Percentiles rank a stretch among this genome's conserved stretches.
Evolutionary conservation across 2,113 vertebrate genomes (phyloP).

Genomic region (Catharus fuscescens): DNA sequence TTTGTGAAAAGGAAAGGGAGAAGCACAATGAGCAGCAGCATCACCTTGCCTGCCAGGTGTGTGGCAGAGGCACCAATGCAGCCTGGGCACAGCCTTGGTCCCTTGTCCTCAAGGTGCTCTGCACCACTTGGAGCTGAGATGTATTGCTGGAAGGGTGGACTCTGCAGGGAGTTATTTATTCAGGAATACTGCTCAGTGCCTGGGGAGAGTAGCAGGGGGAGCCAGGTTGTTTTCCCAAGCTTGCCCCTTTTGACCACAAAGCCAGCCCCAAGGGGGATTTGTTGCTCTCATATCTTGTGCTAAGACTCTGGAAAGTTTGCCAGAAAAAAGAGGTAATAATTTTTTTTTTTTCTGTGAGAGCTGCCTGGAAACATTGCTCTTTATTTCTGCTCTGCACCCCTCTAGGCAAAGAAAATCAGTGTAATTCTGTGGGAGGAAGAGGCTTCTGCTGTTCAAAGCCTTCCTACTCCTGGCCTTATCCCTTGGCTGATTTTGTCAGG

Average conservation of each 20-base stretch:
- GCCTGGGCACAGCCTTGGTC: rapidly evolving
- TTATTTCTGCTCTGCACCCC: background rate
- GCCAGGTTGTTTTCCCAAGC: background rate
- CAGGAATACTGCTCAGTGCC: background rate
- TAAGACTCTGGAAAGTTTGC: background rate
- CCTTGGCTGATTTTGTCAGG: background rate
- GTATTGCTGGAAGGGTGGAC: background rate
- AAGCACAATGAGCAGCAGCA: background rate
- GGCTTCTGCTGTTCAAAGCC: background rate
- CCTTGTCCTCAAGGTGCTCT: background rate
- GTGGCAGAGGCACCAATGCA: background rate
- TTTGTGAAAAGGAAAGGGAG: background rate
- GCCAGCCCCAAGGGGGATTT: background rate
- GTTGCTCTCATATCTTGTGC: background rate
- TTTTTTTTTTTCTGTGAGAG: background rate
- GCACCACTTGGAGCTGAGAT: background rate
- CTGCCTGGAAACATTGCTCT: background rate
- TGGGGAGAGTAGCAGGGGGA: background rate
- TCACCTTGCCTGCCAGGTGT: background rate
- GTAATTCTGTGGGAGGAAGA: background rate
- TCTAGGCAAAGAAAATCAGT: background rate
- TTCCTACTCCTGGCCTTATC: background rate
- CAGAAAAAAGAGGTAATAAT: background rate
- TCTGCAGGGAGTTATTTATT: background rate
- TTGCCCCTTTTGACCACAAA: background rate